Evolutionary conservation across 2,797 vertebrate genomes (phyloP).

Genomic region (Coendou prehensilis): DNA sequence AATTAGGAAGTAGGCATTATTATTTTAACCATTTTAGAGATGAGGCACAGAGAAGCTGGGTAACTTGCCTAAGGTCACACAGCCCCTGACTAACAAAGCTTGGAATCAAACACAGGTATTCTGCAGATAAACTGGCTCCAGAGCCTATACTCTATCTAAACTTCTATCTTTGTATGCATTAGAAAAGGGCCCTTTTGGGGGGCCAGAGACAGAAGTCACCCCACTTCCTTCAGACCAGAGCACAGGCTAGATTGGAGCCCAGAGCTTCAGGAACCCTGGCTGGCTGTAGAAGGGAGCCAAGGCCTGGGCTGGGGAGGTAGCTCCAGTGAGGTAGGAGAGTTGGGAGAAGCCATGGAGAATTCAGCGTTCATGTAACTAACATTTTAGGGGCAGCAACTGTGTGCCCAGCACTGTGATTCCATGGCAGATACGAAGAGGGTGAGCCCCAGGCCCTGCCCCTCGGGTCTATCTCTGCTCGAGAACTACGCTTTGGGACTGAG

Average conservation of each 20-base stretch:
- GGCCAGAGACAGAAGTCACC: too few species aligned
- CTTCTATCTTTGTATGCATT: too few species aligned
- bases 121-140: not conserved
- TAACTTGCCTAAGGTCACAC: not conserved
- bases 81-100: not conserved
- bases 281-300: not conserved
- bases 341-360: not conserved
- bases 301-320: too few species aligned
- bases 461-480: not conserved
- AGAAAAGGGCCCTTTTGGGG: too few species aligned
- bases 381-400: not conserved
- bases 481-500: not conserved
- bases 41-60: slow-evolving; percentile 3
- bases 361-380: not conserved
- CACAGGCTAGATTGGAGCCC: not conserved
- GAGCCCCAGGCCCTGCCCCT: not conserved
- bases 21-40: not conserved
- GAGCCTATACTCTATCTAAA: not conserved
- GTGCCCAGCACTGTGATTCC: not conserved
- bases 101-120: not conserved
- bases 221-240: too few species aligned
- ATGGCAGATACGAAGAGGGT: not conserved
- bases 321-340: not conserved
- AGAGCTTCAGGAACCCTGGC: not conserved
- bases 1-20: not conserved